A percentile compares a stretch with the other conserved stretches of the same genome.
Conservation (phyloP, 2,888 invertebrate species). For the Salpingus planirostris region DNA sequence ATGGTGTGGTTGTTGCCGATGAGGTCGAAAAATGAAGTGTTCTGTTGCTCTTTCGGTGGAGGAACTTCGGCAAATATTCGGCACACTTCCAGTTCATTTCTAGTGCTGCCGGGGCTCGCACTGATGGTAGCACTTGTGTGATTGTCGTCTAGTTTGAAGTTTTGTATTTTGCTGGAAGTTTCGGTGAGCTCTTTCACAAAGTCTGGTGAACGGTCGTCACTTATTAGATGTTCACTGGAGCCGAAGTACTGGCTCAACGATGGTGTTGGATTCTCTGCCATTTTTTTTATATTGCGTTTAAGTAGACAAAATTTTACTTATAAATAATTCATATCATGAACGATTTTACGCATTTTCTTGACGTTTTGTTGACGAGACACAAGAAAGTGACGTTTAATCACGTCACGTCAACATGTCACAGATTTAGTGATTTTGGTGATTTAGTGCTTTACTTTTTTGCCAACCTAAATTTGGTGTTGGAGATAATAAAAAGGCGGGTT, state of each 20-base stretch:
- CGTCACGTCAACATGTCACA: no score
- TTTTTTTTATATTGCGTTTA: conserved; percentile 5
- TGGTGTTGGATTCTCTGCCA: conserved; percentile 44
- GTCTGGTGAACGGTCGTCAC: conserved; percentile 19
- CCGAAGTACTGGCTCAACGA: conserved; percentile 52
- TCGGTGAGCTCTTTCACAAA: conserved; percentile 25
- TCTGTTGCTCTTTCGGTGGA: conserved; percentile 36
- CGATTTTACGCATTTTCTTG: no score
- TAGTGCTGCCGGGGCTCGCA: no score
- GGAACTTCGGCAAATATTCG: conserved; percentile 42
- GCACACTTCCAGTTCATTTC: conserved; percentile 42
- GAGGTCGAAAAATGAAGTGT: conserved; percentile 43
- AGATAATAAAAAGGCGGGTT: no score
- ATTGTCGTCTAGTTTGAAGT: conserved; percentile 18
- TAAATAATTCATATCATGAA: no score
- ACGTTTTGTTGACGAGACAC: no score
- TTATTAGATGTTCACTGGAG: conserved; percentile 15
- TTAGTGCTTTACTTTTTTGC: no score
- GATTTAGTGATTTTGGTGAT: no score
- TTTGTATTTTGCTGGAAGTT: conserved; percentile 24
- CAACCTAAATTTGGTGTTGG: no score
- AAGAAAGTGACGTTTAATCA: no score
- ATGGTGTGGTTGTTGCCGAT: conserved; percentile 32
- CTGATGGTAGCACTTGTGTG: conserved; percentile 21
- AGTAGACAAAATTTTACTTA: no score